A percentile compares a stretch with the other conserved stretches of the same genome.
These are phyloP conservation scores for Tenthredo livida DNA, from an alignment of 2,888 invertebrate species.

Conservation along the genomic window DNA sequence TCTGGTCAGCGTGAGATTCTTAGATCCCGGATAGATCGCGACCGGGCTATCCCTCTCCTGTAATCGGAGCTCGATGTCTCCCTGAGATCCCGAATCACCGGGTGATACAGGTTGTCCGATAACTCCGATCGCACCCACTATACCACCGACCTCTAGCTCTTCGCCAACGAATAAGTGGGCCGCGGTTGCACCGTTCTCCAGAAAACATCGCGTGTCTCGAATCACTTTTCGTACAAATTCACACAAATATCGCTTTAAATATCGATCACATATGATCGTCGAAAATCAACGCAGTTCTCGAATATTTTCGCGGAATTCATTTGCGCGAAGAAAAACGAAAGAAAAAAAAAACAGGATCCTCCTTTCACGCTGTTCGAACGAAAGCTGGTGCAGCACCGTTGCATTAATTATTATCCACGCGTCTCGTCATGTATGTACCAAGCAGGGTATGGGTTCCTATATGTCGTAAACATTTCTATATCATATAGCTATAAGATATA, in stretches of 20 bases:
- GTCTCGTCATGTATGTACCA: not conserved
- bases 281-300: not conserved
- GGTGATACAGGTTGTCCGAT: slow-evolving; percentile 89
- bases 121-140: slow-evolving; percentile 89
- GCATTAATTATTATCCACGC: not conserved
- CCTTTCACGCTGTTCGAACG: slow-evolving; percentile 20
- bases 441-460: not conserved
- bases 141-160: slow-evolving; percentile 89
- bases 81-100: slow-evolving; percentile 87
- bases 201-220: slow-evolving; percentile 92
- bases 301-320: no score
- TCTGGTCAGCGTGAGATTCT: slow-evolving; percentile 89
- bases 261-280: not conserved
- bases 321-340: no score
- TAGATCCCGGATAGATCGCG: slow-evolving; percentile 87
- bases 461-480: not conserved
- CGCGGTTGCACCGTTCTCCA: slow-evolving; percentile 94
- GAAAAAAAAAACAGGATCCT: not conserved
- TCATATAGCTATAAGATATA: no score
- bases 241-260: not conserved
- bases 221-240: slow-evolving; percentile 81
- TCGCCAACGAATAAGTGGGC: slow-evolving; percentile 95
- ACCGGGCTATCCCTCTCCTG: slow-evolving; percentile 91
- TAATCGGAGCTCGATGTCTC: slow-evolving; percentile 89
- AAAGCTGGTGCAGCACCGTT: not conserved